Conservation (phyloP, 2,797 vertebrate genomes). For the Pseudocheirus occidentalis region DNA sequence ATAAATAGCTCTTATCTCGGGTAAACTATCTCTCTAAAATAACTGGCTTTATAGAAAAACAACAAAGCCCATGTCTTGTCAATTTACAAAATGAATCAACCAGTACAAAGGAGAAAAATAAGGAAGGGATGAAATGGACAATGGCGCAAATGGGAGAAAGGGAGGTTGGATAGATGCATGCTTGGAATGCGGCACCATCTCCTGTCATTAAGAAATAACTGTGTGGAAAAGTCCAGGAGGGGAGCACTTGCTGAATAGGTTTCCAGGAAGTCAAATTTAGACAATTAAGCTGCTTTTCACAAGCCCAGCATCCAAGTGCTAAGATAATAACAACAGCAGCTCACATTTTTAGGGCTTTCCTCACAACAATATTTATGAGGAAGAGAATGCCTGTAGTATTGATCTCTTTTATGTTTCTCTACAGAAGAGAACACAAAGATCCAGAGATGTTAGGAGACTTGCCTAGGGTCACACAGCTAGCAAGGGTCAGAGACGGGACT, state of each 20-base stretch:
- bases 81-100: conserved; percentile 82
- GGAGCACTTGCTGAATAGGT: conserved; percentile 74
- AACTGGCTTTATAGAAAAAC: conserved; percentile 78
- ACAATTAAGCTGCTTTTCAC: conserved; percentile 68
- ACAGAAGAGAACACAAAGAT: background rate
- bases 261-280: conserved; percentile 79
- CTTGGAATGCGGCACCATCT: conserved; percentile 80
- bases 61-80: conserved; percentile 77
- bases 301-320: conserved; percentile 74
- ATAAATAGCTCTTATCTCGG: conserved; percentile 86
- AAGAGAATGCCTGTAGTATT: background rate
- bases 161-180: conserved; percentile 82
- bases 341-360: background rate
- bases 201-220: conserved; percentile 81
- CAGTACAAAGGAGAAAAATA: conserved; percentile 84
- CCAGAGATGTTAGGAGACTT: background rate
- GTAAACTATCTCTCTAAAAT: conserved; percentile 84
- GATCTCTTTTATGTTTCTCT: background rate
- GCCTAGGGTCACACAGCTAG: background rate
- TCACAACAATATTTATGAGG: background rate
- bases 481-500: background rate
- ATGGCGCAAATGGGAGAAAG: conserved; percentile 78
- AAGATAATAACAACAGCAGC: conserved; percentile 53
- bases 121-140: conserved; percentile 71
- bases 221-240: conserved; percentile 75